Conservation (phyloP, 2,888 invertebrate species). For the Dusona sp. region DNA sequence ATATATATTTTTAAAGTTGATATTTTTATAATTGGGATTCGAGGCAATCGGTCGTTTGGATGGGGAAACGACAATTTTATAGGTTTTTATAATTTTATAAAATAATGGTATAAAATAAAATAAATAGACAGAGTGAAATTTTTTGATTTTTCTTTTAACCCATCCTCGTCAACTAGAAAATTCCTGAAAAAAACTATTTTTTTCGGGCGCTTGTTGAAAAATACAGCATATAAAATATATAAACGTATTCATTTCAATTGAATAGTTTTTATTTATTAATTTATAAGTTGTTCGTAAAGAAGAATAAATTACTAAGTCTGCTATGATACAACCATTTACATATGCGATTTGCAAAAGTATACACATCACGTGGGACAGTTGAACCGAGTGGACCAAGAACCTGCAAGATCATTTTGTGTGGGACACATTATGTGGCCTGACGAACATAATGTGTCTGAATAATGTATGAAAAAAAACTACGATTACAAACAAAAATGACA, state of each 20-base stretch:
- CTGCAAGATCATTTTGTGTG: slow-evolving; percentile 52
- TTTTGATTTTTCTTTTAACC: too few species aligned
- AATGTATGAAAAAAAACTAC: slow-evolving; percentile 36
- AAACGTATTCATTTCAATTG: background rate
- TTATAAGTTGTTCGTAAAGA: slow-evolving; percentile 34
- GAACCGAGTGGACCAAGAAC: slow-evolving; percentile 53
- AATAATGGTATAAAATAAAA: slow-evolving; percentile 6
- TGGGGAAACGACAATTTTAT: background rate
- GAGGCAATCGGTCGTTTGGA: slow-evolving; percentile 3
- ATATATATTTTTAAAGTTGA: background rate
- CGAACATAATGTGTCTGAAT: slow-evolving; percentile 5
- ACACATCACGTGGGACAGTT: slow-evolving; percentile 10
- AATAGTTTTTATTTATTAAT: background rate
- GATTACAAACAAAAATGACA: slow-evolving; percentile 3
- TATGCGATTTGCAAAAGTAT: slow-evolving; percentile 17
- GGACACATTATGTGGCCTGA: too few species aligned
- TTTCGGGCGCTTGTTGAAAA: background rate
- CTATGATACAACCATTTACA: slow-evolving; percentile 62
- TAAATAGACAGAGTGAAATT: too few species aligned
- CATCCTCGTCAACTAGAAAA: too few species aligned
- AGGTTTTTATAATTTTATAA: background rate
- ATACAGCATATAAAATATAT: background rate
- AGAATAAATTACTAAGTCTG: slow-evolving; percentile 68
- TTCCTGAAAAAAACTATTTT: background rate
- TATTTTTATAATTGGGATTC: slow-evolving; percentile 5